Conservation (phyloP, 2,113 vertebrate genomes). For the Atlantisia rogersi region DNA sequence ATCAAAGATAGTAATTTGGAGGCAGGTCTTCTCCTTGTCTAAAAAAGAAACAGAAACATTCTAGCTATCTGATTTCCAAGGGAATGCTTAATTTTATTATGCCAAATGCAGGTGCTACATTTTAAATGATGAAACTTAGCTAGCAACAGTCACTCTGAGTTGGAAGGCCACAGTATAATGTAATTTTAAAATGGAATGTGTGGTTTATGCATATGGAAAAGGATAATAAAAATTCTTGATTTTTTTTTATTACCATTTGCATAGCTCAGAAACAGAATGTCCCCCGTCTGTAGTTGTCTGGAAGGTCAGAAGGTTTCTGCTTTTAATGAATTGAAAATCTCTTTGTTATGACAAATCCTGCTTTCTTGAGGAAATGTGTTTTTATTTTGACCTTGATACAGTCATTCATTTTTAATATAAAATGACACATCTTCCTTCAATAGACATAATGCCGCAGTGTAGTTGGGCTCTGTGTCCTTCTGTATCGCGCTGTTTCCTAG, state of each 20-base stretch:
- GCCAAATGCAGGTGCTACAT: constrained; percentile 36
- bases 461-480: not conserved
- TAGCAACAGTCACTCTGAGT: constrained; percentile 40
- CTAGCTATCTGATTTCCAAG: constrained; percentile 67
- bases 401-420: not conserved
- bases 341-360: constrained; percentile 35
- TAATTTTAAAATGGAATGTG: constrained; percentile 13
- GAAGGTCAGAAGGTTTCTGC: constrained; percentile 29
- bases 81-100: constrained; percentile 71
- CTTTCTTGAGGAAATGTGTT: not conserved
- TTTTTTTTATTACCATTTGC: constrained; percentile 37
- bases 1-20: constrained; percentile 69
- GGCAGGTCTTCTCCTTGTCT: constrained; percentile 55
- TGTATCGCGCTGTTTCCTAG: not conserved
- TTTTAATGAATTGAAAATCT: constrained; percentile 39
- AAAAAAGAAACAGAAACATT: constrained; percentile 47
- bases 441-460: not conserved
- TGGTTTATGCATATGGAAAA: constrained; percentile 59
- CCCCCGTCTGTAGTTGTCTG: not conserved
- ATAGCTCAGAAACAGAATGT: constrained; percentile 50
- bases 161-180: constrained; percentile 35
- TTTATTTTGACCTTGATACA: constrained; percentile 22
- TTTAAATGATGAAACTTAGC: constrained; percentile 34
- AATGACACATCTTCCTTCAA: not conserved
- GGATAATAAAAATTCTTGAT: constrained; percentile 32